Conservation (phyloP, 2,888 invertebrate genomes). For the Callyntrura guangdongensis region DNA sequence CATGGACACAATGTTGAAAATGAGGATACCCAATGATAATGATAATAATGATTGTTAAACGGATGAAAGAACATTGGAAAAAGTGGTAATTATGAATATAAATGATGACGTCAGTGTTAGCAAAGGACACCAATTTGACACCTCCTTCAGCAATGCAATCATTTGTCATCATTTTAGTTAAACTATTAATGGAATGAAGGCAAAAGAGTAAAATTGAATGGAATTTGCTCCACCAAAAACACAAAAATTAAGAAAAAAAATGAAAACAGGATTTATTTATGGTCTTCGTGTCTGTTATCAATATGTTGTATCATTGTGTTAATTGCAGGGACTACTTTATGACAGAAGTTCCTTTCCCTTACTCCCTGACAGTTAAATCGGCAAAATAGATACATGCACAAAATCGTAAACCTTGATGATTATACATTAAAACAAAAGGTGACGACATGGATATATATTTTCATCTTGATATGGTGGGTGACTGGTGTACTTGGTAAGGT, state of each 20-base stretch:
- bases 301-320: background rate
- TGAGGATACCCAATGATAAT: constrained; percentile 14
- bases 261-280: background rate
- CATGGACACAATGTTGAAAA: background rate
- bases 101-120: background rate
- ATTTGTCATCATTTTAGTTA: constrained; percentile 24
- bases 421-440: constrained; percentile 12
- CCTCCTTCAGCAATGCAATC: background rate
- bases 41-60: background rate
- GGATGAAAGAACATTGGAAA: background rate
- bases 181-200: too few relatives aligned
- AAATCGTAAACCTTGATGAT: constrained; percentile 14
- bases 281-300: background rate
- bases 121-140: constrained; percentile 1
- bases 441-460: constrained; percentile 10
- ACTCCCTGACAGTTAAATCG: background rate
- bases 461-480: background rate
- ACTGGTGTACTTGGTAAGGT: background rate
- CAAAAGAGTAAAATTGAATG: background rate
- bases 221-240: background rate
- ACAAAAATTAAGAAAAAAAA: constrained; percentile 3
- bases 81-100: background rate
- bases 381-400: constrained; percentile 13
- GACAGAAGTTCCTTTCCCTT: background rate
- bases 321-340: background rate